These are phyloP conservation scores for Tethea ocularis DNA, from an alignment of 2,888 invertebrate genomes.

Conservation along the genomic window DNA sequence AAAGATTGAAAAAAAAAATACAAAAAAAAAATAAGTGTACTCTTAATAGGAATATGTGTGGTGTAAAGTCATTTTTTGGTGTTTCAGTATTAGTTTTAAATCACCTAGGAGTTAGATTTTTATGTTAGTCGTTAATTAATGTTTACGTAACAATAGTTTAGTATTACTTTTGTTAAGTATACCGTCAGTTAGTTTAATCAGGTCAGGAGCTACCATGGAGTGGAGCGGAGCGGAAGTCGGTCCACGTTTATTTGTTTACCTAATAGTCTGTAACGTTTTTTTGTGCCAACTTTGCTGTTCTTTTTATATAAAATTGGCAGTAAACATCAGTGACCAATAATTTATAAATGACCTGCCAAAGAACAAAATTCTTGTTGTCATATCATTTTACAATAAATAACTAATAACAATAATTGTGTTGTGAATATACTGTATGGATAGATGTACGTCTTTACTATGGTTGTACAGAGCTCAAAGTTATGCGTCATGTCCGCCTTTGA, in stretches of 20 bases:
- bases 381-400: slow-evolving; percentile 44
- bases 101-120: slow-evolving; percentile 73
- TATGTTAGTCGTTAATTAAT: slow-evolving; percentile 80
- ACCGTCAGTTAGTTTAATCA: slow-evolving; percentile 61
- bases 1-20: slow-evolving; percentile 28
- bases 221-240: slow-evolving; percentile 28
- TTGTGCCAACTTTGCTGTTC: slow-evolving; percentile 50
- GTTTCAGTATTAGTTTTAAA: slow-evolving; percentile 79
- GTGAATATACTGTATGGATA: slow-evolving; percentile 59
- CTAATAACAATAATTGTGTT: slow-evolving; percentile 61
- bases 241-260: slow-evolving; percentile 45
- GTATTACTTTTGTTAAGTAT: slow-evolving; percentile 66
- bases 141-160: slow-evolving; percentile 68
- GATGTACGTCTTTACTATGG: slow-evolving; percentile 46
- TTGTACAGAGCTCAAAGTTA: slow-evolving; percentile 69
- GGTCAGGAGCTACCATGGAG: slow-evolving; percentile 38
- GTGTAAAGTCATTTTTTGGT: slow-evolving; percentile 61
- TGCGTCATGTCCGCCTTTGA: slow-evolving; percentile 60
- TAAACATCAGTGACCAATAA: slow-evolving; percentile 23
- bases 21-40: slow-evolving; percentile 53
- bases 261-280: slow-evolving; percentile 43
- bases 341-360: slow-evolving; percentile 43
- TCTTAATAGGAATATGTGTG: slow-evolving; percentile 52
- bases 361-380: slow-evolving; percentile 60
- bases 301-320: slow-evolving; percentile 23